Evolutionary conservation across 2,888 invertebrate genomes (phyloP).

Genomic region (Latrodectus hesperus): DNA sequence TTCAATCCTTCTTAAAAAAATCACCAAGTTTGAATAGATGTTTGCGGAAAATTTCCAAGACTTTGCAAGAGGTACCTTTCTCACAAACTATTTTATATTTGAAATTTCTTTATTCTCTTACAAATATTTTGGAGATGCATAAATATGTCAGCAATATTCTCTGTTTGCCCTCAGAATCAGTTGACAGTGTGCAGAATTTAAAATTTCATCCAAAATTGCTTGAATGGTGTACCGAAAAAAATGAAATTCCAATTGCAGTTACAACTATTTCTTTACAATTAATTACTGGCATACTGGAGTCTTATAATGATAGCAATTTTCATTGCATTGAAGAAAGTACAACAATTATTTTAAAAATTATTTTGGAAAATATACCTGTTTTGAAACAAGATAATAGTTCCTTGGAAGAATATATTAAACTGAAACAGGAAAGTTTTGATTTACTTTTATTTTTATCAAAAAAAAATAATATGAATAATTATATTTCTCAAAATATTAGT

Average conservation of each 20-base stretch:
- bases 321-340: slow-evolving; percentile 17
- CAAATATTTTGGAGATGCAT: slow-evolving; percentile 4
- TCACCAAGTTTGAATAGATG: slow-evolving; percentile 14
- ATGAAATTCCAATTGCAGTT: not conserved
- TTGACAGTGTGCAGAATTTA: slow-evolving; percentile 1
- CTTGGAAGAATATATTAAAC: slow-evolving; percentile 22
- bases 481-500: slow-evolving; percentile 27
- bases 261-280: slow-evolving; percentile 33
- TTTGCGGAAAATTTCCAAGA: slow-evolving; percentile 33
- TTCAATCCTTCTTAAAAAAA: slow-evolving; percentile 24
- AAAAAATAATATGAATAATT: slow-evolving; percentile 23
- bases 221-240: slow-evolving; percentile 17
- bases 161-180: slow-evolving; percentile 16
- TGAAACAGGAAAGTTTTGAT: slow-evolving; percentile 31
- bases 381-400: not conserved
- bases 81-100: slow-evolving; percentile 34
- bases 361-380: slow-evolving; percentile 23
- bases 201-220: slow-evolving; percentile 38
- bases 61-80: not conserved
- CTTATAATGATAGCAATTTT: slow-evolving; percentile 19
- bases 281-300: slow-evolving; percentile 17
- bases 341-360: slow-evolving; percentile 19
- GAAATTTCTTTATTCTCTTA: slow-evolving; percentile 26
- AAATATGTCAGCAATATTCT: slow-evolving; percentile 31
- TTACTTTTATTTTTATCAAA: slow-evolving; percentile 14